Evolutionary conservation across 1,140 invertebrate species (phyloP).

Genomic region (Lepidurus packardi): DNA sequence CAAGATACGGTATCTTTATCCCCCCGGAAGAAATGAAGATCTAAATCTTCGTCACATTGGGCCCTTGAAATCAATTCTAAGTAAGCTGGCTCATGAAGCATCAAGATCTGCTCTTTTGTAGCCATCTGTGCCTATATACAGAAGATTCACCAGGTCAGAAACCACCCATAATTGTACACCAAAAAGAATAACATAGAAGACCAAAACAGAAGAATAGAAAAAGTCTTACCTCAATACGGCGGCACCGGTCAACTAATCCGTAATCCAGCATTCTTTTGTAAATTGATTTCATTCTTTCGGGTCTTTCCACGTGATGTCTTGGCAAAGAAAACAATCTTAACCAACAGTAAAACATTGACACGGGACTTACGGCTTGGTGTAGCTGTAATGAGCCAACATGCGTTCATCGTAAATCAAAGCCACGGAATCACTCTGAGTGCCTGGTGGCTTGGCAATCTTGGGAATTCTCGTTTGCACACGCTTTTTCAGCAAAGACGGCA

Average conservation of each 20-base stretch:
- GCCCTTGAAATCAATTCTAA: constrained; percentile 65
- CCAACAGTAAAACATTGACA: constrained; percentile 7
- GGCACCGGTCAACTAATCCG: constrained; percentile 58
- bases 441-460: constrained; percentile 51
- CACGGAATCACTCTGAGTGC: constrained; percentile 54
- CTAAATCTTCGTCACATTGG: constrained; percentile 24
- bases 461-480: background rate
- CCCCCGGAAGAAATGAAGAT: background rate
- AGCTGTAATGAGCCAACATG: constrained; percentile 69
- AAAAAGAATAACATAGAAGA: constrained; percentile 10
- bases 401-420: constrained; percentile 67
- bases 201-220: constrained; percentile 25
- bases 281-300: constrained; percentile 63
- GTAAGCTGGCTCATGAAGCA: constrained; percentile 54
- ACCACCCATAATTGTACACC: constrained; percentile 29
- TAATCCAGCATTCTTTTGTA: constrained; percentile 61
- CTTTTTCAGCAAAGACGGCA: background rate
- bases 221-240: constrained; percentile 45
- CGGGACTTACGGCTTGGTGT: constrained; percentile 53
- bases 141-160: background rate
- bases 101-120: constrained; percentile 35
- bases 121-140: constrained; percentile 37
- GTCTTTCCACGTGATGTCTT: constrained; percentile 61
- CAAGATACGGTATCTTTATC: background rate
- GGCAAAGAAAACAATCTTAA: constrained; percentile 19